phyloP scores from a whole-genome alignment of 2,797 vertebrate species.

The Crocidura indochinensis region DNA sequence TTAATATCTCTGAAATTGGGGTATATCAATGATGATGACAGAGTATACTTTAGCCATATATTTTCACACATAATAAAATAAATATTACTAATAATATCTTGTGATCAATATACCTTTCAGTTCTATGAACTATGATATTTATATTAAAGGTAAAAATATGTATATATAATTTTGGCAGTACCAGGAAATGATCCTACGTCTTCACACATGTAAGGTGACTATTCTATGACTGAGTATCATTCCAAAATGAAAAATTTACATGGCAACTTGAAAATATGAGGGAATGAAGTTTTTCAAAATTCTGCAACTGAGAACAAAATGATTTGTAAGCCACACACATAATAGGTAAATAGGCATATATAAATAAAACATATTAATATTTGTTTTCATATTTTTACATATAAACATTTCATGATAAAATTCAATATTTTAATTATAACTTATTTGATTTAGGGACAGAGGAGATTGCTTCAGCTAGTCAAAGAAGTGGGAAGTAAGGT shows the following conservation, averaged over 20 bases:
- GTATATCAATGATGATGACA: background rate
- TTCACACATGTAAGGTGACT: too few relatives aligned
- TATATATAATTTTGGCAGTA: too few relatives aligned
- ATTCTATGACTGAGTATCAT: too few relatives aligned
- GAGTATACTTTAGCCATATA: background rate
- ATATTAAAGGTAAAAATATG: conserved; percentile 1
- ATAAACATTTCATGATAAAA: too few relatives aligned
- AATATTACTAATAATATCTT: background rate
- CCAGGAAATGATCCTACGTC: too few relatives aligned
- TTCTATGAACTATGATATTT: background rate
- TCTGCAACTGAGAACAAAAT: conserved; percentile 21
- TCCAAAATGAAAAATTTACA: background rate
- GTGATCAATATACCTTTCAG: background rate
- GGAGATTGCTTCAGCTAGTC: background rate
- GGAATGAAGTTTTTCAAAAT: conserved; percentile 1
- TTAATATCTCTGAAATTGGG: conserved; percentile 2
- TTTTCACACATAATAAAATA: background rate
- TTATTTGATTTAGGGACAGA: background rate
- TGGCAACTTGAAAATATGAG: background rate
- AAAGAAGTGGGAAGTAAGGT: background rate
- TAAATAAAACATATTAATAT: too few relatives aligned
- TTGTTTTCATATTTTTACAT: too few relatives aligned
- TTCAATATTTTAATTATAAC: background rate
- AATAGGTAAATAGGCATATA: background rate
- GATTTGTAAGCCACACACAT: background rate